These are phyloP conservation scores for Petrolisthes manimaculis DNA, from an alignment of 2,888 invertebrate genomes.

Conservation along the genomic window DNA sequence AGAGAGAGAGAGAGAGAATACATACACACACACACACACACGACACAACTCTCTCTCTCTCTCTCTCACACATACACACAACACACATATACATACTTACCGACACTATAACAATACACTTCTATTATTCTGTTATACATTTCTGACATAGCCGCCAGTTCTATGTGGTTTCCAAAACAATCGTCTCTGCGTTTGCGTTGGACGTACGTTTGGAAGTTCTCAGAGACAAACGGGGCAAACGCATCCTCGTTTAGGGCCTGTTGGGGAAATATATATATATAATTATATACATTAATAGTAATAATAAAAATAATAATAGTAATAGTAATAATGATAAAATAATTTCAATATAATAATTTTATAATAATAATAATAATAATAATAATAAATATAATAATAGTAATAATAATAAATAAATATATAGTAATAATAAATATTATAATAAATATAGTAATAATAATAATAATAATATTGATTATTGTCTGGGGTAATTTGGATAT, in stretches of 20 bases:
- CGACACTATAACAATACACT: conserved; percentile 83
- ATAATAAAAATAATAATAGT: neutral
- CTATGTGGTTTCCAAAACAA: conserved; percentile 85
- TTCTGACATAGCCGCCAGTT: conserved; percentile 91
- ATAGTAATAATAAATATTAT: no score
- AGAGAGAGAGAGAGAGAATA: neutral
- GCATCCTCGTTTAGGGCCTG: conserved; percentile 88
- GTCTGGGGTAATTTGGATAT: no score
- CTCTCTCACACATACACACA: neutral
- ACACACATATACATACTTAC: conserved; percentile 70
- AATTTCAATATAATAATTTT: no score
- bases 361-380: no score
- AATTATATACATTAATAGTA: neutral
- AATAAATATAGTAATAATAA: no score
- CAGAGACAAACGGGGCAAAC: conserved; percentile 89
- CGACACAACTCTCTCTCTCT: no score
- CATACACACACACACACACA: neutral
- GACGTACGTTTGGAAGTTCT: conserved; percentile 87
- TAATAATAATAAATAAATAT: no score
- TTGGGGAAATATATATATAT: no score
- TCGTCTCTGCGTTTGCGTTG: conserved; percentile 77
- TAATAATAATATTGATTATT: no score
- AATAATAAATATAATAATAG: no score
- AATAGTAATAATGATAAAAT: no score
- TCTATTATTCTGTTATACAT: conserved; percentile 89